A percentile compares a stretch with the other conserved stretches of the same genome.
These are phyloP conservation scores for Craseonycteris thonglongyai DNA, from an alignment of 2,113 vertebrate genomes.

Conservation along the genomic window DNA sequence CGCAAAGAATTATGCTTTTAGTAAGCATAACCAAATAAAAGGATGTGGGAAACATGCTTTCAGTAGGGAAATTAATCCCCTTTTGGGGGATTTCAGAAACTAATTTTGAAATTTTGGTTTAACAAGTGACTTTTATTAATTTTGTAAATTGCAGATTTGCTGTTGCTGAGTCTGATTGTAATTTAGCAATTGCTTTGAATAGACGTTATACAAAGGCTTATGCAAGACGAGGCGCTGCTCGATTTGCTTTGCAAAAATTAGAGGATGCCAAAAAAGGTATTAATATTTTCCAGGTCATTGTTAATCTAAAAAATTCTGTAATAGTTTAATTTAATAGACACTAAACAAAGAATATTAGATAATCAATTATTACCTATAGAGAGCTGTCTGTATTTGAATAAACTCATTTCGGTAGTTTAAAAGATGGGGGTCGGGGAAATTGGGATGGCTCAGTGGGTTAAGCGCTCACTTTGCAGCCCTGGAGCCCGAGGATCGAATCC, in stretches of 20 bases:
- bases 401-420: constrained; percentile 14
- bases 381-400: background rate
- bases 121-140: constrained; percentile 19
- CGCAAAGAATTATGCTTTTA: background rate
- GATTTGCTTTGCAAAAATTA: constrained; percentile 86
- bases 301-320: background rate
- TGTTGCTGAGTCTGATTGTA: constrained; percentile 96
- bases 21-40: background rate
- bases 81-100: background rate
- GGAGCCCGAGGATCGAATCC: too few species aligned
- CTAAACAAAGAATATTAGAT: background rate
- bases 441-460: too few species aligned
- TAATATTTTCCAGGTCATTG: background rate
- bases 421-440: too few species aligned
- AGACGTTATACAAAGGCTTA: constrained; percentile 89
- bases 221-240: constrained; percentile 87
- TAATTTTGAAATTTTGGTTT: constrained; percentile 23
- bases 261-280: constrained; percentile 90
- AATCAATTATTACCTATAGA: background rate
- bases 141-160: constrained; percentile 81
- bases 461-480: too few species aligned
- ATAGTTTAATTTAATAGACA: background rate
- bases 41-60: background rate
- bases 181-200: constrained; percentile 91
- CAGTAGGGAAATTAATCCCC: background rate